Evolutionary conservation across 2,888 invertebrate species (phyloP), one percentile per base, ranked within the genome.

Genomic region (Drosophila maculinotata): DNA sequence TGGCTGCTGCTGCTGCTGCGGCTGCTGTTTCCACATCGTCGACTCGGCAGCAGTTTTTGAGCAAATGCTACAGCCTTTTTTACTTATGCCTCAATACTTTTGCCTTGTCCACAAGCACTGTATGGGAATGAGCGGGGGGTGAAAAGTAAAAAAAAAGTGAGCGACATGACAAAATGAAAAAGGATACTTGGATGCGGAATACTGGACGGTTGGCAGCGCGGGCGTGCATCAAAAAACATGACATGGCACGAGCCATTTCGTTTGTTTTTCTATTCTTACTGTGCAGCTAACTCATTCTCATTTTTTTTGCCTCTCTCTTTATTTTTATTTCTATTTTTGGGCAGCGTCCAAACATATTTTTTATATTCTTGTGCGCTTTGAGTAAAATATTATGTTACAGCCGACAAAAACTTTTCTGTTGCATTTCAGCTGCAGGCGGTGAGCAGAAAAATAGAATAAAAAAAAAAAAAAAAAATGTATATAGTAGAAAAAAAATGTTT

Each of bases 221-320:
- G 65, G 75, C 63, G 75, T 78, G 72, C 84, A 80, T 76, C 70
- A 83, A 79, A 76, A 81, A 74, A 84, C 84, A 81, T 81, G 81
- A 81, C 81, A 81, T 79, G 81, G 84, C 84, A 79, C 80, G 84
- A 80, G 81, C 84, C 84, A 80, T 80, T 81, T 81, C 76, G 80
- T 81, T 80, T 84, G 81, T 84, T 83, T 83, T 71, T 69, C 66
- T 70, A 60, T 71, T 64, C 59, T 54, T 64, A 59, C 69, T 81
- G 54, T 56, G 59, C 76, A 45, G 72, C 68, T 23, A 47, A 36
- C 71, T 70, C 66, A n/a, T 28, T 25, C 25, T 26, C 45, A 7
- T 14, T 8, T 36, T 17, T 14, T 8, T 10, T 12, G 9, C 7
- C 23, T 6, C 12, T 41, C 14, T 20, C 14, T 30, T 14, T 8